Base-by-base conservation (phyloP, 2,888 invertebrate genomes). In the Troides aeacus region DNA sequence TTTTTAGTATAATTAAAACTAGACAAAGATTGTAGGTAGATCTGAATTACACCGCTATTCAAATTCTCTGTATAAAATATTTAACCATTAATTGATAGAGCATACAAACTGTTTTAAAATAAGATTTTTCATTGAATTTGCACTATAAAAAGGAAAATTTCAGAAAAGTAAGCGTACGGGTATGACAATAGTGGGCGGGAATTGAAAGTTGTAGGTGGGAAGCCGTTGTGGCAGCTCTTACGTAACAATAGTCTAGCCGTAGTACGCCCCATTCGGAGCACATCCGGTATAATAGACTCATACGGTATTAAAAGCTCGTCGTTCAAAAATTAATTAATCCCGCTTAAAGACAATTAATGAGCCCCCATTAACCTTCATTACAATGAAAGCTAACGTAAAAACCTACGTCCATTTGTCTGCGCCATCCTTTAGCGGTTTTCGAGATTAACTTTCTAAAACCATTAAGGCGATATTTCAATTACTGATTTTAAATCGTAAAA, bases 151-250 rank as follows among this genome's bases (percentile, higher is more conserved):
- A 36, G 57, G n/a, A 21, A 62, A 50, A 68, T 64, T 59, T 53
- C 30, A n/a, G 63, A 30, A 3, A 66, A 63, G 50, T 63, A 68
- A 68, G 23, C 23, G 60, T 24, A 63, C 36, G 17, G 36, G 59
- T 8, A 7, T 53, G 23, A 68, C 64, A 68, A 64, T 60, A 57
- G 21, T 59, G 68, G 50, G 17, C 23, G 21, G 21, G 53, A 58
- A 59, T 58, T 36, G 63, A 57, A 57, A n/a, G 57, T 21, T 23
- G 57, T 23, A 21, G 57, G 21, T 57, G 21, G 57, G n/a, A 8
- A 39, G 2, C 17, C 68, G 58, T 30, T 62, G 68, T 58, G 62
- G 21, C 56, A n/a, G 46, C 23, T 2, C 39, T 58, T 68, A 68
- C 21, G 57, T 62, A 62, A 67, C 62, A 10, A 39, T 39, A 24